Evolutionary conservation across 2,797 vertebrate genomes (phyloP).

Genomic region (Dendrocincla fuliginosa): DNA sequence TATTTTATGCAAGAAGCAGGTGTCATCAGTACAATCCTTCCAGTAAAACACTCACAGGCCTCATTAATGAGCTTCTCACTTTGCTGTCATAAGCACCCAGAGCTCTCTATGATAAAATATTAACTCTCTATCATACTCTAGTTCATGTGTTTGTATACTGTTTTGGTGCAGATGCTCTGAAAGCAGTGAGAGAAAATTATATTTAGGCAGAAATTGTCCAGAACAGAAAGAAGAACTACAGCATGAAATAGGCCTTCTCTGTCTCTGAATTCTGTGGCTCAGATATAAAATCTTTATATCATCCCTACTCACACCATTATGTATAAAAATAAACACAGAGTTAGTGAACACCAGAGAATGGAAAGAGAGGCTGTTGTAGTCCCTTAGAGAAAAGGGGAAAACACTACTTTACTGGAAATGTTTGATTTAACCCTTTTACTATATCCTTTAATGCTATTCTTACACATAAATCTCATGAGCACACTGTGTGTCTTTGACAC

Average conservation of each 20-base stretch:
- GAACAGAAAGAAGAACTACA: not conserved
- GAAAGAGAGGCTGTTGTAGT: not conserved
- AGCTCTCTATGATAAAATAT: not conserved
- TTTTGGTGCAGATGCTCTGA: not conserved
- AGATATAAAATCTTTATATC: not conserved
- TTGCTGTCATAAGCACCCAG: not conserved
- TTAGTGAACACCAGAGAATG: not conserved
- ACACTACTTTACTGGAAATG: not conserved
- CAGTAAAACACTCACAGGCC: not conserved
- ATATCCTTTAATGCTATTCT: not conserved
- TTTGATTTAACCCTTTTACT: not conserved
- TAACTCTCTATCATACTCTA: not conserved
- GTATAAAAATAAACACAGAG: not conserved
- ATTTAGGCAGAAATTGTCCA: not conserved
- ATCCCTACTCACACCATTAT: not conserved
- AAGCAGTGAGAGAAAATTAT: not conserved
- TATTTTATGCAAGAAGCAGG: not conserved
- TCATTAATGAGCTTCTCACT: not conserved
- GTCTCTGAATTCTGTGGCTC: not conserved
- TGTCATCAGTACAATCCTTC: not conserved
- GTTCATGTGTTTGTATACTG: not conserved
- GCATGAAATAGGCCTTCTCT: not conserved
- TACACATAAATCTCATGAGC: not conserved
- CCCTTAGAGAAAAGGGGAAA: not conserved
- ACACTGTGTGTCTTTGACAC: not conserved